Conservation (phyloP, 2,797 vertebrate species). For the Furcifer pardalis region DNA sequence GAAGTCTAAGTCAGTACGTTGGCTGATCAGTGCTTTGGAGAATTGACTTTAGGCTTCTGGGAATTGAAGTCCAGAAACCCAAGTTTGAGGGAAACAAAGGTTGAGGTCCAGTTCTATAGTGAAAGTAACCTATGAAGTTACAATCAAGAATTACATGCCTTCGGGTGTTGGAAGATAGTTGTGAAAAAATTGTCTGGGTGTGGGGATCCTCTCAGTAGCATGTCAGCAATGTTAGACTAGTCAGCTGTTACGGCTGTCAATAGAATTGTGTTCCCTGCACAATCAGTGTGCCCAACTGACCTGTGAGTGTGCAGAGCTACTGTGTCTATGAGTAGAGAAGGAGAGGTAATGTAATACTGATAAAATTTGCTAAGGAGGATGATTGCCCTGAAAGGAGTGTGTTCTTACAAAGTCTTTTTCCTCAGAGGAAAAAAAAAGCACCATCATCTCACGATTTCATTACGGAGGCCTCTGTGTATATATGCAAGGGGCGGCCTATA, state of each 20-base stretch:
- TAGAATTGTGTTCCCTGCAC: too few species aligned
- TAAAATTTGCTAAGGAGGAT: neutral
- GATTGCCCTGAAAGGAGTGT: neutral
- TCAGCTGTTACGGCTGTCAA: neutral
- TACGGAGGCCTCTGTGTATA: neutral
- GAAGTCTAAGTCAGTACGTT: too few species aligned
- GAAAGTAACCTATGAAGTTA: neutral
- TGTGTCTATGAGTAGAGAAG: neutral
- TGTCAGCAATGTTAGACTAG: too few species aligned
- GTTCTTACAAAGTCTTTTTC: neutral
- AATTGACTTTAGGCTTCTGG: too few species aligned
- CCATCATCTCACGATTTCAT: neutral
- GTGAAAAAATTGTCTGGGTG: too few species aligned
- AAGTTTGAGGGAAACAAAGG: too few species aligned
- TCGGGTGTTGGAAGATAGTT: neutral
- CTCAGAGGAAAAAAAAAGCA: neutral
- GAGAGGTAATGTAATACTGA: neutral
- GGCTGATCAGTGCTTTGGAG: too few species aligned
- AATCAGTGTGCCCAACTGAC: neutral
- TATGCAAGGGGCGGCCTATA: neutral
- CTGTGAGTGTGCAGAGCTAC: neutral
- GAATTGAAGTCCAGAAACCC: neutral
- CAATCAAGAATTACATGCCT: neutral
- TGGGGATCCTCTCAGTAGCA: too few species aligned
- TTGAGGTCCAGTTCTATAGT: too few species aligned